phyloP scores from a whole-genome alignment of 2,113 vertebrate genomes.

The Antechinus flavipes region DNA sequence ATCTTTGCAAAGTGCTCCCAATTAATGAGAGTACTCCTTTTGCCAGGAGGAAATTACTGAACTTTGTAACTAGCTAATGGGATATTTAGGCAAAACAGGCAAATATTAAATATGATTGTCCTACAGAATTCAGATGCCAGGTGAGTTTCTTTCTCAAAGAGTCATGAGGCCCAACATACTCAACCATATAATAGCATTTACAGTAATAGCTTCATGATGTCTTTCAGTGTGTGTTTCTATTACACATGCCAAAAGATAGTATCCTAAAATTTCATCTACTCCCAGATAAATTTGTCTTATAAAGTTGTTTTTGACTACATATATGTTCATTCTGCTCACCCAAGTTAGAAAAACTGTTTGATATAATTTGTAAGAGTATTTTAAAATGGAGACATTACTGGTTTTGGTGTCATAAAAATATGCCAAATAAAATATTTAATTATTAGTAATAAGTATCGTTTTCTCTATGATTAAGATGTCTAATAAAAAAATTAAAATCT shows the following conservation, averaged over 20 bases:
- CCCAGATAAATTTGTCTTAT: not conserved
- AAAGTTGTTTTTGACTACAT: not conserved
- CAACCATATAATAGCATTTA: not conserved
- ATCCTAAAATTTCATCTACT: not conserved
- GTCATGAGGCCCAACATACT: not conserved
- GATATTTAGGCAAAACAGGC: not conserved
- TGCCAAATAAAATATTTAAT: not conserved
- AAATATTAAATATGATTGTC: not conserved
- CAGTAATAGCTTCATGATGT: not conserved
- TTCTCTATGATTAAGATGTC: not conserved
- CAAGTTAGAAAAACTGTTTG: not conserved
- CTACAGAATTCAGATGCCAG: not conserved
- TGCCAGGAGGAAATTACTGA: not conserved
- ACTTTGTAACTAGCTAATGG: not conserved
- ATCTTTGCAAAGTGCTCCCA: not conserved
- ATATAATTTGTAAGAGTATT: not conserved
- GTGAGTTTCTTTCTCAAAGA: not conserved
- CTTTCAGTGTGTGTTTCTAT: not conserved
- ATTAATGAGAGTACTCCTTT: not conserved
- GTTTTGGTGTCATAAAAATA: not conserved
- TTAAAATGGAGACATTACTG: not conserved
- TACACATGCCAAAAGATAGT: not conserved
- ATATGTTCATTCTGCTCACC: not conserved
- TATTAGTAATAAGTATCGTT: not conserved
- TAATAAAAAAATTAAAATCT: not conserved